These are phyloP conservation scores for Copidosoma aretas DNA, from an alignment of 2,888 invertebrate species.

Conservation along the genomic window DNA sequence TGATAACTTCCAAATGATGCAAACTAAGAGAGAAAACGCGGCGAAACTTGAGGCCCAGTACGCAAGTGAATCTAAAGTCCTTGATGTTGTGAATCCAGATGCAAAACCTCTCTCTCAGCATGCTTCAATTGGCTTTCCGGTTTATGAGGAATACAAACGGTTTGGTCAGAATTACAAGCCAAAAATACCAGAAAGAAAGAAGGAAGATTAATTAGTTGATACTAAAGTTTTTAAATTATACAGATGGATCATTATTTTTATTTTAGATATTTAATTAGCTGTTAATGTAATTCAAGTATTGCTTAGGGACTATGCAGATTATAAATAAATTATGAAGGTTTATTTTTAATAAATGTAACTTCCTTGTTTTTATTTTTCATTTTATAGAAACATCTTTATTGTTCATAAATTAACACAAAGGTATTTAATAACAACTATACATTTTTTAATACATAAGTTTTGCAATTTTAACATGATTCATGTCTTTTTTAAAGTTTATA, in stretches of 20 bases:
- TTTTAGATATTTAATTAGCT: not conserved
- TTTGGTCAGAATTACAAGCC: slow-evolving; percentile 39
- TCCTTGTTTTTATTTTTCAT: too few relatives aligned
- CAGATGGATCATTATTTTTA: slow-evolving; percentile 17
- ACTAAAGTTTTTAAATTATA: slow-evolving; percentile 1
- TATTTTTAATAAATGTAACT: not conserved
- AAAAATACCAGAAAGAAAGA: slow-evolving; percentile 26
- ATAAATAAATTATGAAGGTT: not conserved
- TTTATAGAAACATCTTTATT: too few relatives aligned
- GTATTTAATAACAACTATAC: too few relatives aligned
- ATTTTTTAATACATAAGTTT: too few relatives aligned
- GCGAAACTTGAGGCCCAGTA: slow-evolving; percentile 71
- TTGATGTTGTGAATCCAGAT: slow-evolving; percentile 39
- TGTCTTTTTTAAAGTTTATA: too few relatives aligned
- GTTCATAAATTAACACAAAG: too few relatives aligned
- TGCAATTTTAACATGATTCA: too few relatives aligned
- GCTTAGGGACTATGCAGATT: not conserved
- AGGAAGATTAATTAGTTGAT: slow-evolving; percentile 7
- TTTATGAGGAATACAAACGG: slow-evolving; percentile 70
- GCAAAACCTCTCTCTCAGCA: slow-evolving; percentile 38
- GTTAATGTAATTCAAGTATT: not conserved
- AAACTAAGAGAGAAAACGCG: slow-evolving; percentile 79
- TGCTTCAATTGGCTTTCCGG: slow-evolving; percentile 57
- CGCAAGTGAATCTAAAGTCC: slow-evolving; percentile 59
- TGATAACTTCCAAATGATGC: slow-evolving; percentile 73